Evolutionary conservation across 2,113 vertebrate species (phyloP).

Genomic region (Trematomus loennbergii): DNA sequence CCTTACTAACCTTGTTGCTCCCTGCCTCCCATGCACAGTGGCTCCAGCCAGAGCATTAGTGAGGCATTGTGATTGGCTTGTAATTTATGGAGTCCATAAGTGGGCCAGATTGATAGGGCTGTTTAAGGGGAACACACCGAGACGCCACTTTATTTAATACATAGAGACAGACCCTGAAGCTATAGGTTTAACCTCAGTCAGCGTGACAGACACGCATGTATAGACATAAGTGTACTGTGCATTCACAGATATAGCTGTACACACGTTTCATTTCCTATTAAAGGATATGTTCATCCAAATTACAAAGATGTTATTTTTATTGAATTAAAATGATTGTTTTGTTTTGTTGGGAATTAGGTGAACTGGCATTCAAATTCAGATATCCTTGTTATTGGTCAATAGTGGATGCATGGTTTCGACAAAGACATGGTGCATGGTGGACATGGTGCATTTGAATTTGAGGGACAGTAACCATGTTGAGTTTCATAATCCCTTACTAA

Average conservation of each 20-base stretch:
- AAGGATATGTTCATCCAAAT: background rate
- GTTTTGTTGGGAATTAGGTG: background rate
- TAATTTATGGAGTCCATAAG: slow-evolving; percentile 81
- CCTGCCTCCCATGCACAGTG: slow-evolving; percentile 19
- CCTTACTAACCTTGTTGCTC: slow-evolving; percentile 11
- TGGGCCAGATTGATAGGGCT: slow-evolving; percentile 81
- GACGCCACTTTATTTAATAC: slow-evolving; percentile 76
- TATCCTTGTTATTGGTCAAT: background rate
- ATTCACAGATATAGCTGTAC: background rate
- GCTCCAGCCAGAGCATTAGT: slow-evolving; percentile 66
- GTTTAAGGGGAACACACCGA: slow-evolving; percentile 70
- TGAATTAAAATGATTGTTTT: background rate
- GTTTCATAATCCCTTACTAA: background rate
- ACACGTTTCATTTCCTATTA: background rate
- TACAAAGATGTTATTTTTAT: background rate
- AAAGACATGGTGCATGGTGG: background rate
- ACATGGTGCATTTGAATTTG: background rate
- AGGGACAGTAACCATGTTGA: background rate
- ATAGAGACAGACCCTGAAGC: slow-evolving; percentile 66
- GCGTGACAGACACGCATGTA: slow-evolving; percentile 14
- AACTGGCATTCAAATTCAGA: background rate
- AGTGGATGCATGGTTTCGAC: background rate
- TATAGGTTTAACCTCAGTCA: slow-evolving; percentile 60
- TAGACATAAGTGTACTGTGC: background rate
- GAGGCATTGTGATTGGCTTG: slow-evolving; percentile 71